These are phyloP conservation scores for Eristalis arbustorum DNA, from an alignment of 2,888 invertebrate species.

Conservation along the genomic window DNA sequence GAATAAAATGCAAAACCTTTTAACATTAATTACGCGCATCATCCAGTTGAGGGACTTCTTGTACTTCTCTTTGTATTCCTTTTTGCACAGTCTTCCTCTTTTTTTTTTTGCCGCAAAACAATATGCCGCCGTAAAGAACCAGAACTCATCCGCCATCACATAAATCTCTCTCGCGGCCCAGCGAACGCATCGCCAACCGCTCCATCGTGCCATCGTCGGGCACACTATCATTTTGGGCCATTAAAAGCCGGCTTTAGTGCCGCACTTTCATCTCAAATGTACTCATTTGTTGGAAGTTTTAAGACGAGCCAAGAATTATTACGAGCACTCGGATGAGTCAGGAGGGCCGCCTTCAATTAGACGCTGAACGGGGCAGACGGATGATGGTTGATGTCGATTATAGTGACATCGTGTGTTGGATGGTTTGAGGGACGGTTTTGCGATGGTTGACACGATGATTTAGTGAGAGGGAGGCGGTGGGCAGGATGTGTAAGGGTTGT, in stretches of 20 bases:
- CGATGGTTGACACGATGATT: too few species aligned
- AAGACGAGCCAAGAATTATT: background rate
- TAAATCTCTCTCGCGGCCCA: background rate
- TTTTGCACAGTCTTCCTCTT: too few species aligned
- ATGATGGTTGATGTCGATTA: too few species aligned
- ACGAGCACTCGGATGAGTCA: background rate
- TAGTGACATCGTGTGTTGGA: too few species aligned
- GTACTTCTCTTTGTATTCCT: too few species aligned
- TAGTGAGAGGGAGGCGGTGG: too few species aligned
- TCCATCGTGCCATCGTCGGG: background rate
- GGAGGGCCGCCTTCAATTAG: background rate
- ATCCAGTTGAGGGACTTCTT: background rate
- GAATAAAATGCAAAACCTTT: background rate
- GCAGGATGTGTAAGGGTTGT: too few species aligned
- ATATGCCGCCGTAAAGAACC: background rate
- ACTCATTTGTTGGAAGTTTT: constrained; percentile 6
- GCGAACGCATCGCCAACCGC: background rate
- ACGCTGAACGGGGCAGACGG: too few species aligned
- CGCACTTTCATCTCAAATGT: constrained; percentile 23
- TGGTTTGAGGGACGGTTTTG: too few species aligned
- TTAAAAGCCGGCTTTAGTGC: constrained; percentile 21
- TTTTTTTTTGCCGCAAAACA: background rate
- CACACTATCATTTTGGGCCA: constrained; percentile 1
- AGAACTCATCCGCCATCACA: background rate
- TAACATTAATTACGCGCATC: background rate